A percentile compares a stretch with the other conserved stretches of the same genome.
phyloP scores from a whole-genome alignment of 2,113 vertebrate species.

The Pedetes capensis region DNA sequence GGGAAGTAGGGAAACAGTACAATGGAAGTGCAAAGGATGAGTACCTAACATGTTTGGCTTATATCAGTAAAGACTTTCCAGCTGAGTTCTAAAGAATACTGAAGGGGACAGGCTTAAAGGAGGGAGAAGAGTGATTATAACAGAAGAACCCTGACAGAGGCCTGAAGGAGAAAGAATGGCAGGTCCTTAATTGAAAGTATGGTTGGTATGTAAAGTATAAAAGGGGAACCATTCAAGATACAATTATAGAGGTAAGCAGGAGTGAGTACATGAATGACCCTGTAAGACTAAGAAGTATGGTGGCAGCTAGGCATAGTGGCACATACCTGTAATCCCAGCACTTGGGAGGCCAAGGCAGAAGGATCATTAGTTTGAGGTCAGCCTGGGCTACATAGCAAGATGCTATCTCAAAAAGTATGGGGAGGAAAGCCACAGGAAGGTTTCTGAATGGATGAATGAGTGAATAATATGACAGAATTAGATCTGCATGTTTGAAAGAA shows the following conservation, averaged over 20 bases:
- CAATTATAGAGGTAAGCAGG: not conserved
- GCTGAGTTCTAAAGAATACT: not conserved
- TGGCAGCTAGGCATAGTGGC: not conserved
- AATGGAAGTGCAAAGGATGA: conserved; percentile 1
- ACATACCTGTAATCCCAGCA: not conserved
- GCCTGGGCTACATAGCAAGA: not conserved
- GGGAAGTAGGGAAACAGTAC: not conserved
- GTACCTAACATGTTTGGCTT: not conserved
- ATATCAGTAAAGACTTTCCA: not conserved
- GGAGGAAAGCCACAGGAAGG: not conserved
- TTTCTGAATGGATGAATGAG: not conserved
- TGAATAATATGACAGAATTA: not conserved
- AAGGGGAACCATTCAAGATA: not conserved
- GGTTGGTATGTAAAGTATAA: not conserved
- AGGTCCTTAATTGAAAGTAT: not conserved
- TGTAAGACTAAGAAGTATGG: not conserved
- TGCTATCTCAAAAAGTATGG: too few species aligned
- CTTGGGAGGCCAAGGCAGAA: not conserved
- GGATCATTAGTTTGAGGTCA: not conserved
- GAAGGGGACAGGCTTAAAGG: not conserved
- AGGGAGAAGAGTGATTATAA: not conserved
- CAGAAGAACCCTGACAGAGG: not conserved
- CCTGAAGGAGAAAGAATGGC: not conserved
- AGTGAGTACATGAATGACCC: not conserved
- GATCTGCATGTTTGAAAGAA: not conserved